Evolutionary conservation across 2,888 invertebrate genomes (phyloP).

Genomic region (Griposia aprilina): DNA sequence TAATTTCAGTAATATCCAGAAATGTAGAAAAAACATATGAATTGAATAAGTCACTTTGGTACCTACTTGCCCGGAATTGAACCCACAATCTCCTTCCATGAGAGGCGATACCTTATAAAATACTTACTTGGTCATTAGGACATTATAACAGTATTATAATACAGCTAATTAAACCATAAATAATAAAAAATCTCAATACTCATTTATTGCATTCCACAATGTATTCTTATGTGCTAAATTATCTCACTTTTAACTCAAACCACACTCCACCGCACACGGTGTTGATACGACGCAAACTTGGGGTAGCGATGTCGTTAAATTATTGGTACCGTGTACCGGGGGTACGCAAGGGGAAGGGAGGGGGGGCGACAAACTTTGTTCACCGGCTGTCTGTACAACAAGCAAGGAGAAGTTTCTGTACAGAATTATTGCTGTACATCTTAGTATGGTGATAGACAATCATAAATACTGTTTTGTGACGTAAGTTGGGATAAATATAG

Average conservation of each 20-base stretch:
- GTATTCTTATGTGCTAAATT: background rate
- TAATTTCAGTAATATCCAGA: no score
- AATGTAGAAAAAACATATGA: no score
- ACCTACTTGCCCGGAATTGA: no score
- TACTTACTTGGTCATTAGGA: no score
- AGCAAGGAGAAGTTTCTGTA: conserved; percentile 67
- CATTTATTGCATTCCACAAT: background rate
- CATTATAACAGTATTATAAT: background rate
- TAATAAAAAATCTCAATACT: background rate
- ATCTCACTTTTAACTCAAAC: conserved; percentile 51
- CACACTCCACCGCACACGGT: conserved; percentile 72
- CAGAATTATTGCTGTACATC: conserved; percentile 69
- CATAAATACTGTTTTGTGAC: conserved; percentile 40
- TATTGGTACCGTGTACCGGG: conserved; percentile 77
- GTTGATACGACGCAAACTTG: conserved; percentile 80
- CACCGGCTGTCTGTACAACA: conserved; percentile 68
- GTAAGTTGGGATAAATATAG: background rate
- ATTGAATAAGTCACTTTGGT: no score
- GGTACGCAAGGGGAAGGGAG: conserved; percentile 24
- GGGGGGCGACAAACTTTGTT: conserved; percentile 60
- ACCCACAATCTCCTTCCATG: no score
- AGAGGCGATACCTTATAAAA: no score
- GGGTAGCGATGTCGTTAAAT: conserved; percentile 81
- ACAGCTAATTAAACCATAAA: background rate
- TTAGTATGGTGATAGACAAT: conserved; percentile 59